phyloP scores from a whole-genome alignment of 2,797 vertebrate species.

The Knipowitschia caucasica region DNA sequence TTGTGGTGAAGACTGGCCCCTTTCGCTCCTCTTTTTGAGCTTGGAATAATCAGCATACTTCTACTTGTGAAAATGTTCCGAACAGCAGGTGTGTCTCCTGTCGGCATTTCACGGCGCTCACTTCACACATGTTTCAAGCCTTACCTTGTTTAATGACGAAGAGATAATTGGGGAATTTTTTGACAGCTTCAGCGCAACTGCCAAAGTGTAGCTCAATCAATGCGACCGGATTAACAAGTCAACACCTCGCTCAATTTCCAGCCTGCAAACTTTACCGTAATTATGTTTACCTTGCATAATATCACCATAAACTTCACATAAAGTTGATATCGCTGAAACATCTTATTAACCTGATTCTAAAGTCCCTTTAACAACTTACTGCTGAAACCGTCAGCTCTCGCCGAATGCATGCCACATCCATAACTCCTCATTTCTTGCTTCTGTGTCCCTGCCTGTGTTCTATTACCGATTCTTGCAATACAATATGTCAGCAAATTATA shows the following conservation, averaged over 20 bases:
- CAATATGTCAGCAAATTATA: conserved; percentile 49
- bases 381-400: conserved; percentile 65
- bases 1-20: conserved; percentile 47
- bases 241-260: conserved; percentile 15
- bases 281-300: conserved; percentile 44
- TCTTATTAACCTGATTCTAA: conserved; percentile 74
- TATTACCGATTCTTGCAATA: conserved; percentile 43
- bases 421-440: conserved; percentile 63
- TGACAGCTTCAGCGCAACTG: conserved; percentile 34
- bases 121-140: conserved; percentile 31
- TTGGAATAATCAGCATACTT: conserved; percentile 55
- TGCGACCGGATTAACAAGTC: conserved; percentile 21
- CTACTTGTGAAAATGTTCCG: conserved; percentile 48
- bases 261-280: not conserved
- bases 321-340: conserved; percentile 69
- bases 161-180: conserved; percentile 58
- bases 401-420: conserved; percentile 74
- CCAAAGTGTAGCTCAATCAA: conserved; percentile 30
- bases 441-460: conserved; percentile 60
- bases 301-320: conserved; percentile 73
- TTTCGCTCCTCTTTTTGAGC: conserved; percentile 50
- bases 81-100: conserved; percentile 49
- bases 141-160: conserved; percentile 44
- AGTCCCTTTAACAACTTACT: conserved; percentile 83
- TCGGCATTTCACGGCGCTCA: conserved; percentile 47